A percentile compares a stretch with the other conserved stretches of the same genome.
These are phyloP conservation scores for Bombus balteatus DNA, from an alignment of 1,140 invertebrate species.

Conservation along the genomic window DNA sequence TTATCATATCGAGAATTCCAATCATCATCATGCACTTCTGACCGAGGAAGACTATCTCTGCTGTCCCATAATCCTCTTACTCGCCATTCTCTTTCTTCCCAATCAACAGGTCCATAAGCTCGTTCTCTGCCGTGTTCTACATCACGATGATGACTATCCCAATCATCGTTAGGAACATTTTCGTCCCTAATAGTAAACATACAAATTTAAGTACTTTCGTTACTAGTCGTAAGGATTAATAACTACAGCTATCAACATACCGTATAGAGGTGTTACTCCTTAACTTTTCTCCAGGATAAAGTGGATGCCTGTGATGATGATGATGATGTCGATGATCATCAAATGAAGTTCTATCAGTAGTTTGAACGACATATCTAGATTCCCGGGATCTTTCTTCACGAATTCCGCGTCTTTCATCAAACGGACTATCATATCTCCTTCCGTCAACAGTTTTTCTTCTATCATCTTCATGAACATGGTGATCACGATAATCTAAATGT, in stretches of 20 bases:
- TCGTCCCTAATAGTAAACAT: conserved; percentile 70
- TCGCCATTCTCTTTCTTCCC: conserved; percentile 81
- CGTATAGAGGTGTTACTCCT: conserved; percentile 61
- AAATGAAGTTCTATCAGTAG: conserved; percentile 72
- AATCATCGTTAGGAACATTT: conserved; percentile 73
- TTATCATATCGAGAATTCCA: conserved; percentile 78
- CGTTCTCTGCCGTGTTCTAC: conserved; percentile 76
- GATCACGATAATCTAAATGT: conserved; percentile 75
- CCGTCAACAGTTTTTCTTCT: conserved; percentile 74
- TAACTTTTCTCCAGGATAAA: conserved; percentile 74
- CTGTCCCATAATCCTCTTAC: conserved; percentile 76
- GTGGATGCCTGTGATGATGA: conserved; percentile 76
- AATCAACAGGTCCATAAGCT: conserved; percentile 72
- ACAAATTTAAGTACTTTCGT: neutral
- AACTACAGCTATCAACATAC: conserved; percentile 22
- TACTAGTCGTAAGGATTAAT: neutral
- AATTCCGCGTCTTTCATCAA: conserved; percentile 74
- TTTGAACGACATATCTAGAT: conserved; percentile 72
- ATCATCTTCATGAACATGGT: conserved; percentile 78
- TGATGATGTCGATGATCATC: conserved; percentile 78
- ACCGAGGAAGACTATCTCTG: conserved; percentile 77
- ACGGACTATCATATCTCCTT: conserved; percentile 78
- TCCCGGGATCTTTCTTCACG: conserved; percentile 73
- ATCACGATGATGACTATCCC: conserved; percentile 78
- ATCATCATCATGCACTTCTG: conserved; percentile 79